A percentile compares a stretch with the other conserved stretches of the same genome.
Evolutionary conservation across 2,113 vertebrate species (phyloP).

Genomic region (Osmerus mordax): DNA sequence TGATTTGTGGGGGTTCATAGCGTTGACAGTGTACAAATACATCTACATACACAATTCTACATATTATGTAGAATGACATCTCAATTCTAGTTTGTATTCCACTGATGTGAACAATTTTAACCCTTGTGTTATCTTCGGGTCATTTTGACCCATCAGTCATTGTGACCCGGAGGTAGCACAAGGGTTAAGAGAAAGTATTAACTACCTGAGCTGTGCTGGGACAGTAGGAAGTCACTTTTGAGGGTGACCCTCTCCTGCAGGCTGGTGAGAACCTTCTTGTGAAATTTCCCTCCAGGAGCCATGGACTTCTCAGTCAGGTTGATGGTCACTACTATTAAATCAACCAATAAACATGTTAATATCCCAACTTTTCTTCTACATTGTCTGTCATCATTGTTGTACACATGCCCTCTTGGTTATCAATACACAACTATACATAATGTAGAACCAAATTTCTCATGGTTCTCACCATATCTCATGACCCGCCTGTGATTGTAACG

Average conservation of each 20-base stretch:
- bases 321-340: slow-evolving; percentile 3
- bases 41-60: too few relatives aligned
- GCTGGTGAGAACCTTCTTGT: not conserved
- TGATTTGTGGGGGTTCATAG: too few relatives aligned
- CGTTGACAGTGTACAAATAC: too few relatives aligned
- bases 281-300: not conserved
- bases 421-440: not conserved
- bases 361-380: not conserved
- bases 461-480: slow-evolving; percentile 79
- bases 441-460: not conserved
- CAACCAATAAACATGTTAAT: not conserved
- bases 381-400: too few relatives aligned
- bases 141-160: too few relatives aligned
- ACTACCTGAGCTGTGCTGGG: slow-evolving; percentile 2
- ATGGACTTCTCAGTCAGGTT: slow-evolving; percentile 4
- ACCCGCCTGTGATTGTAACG: slow-evolving; percentile 75
- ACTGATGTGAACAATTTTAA: not conserved
- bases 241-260: slow-evolving; percentile 11
- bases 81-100: too few relatives aligned
- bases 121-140: too few relatives aligned
- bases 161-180: too few relatives aligned
- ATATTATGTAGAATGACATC: too few relatives aligned
- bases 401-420: too few relatives aligned
- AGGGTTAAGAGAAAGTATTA: not conserved
- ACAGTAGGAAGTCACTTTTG: slow-evolving; percentile 4